Conservation (phyloP, 2,888 invertebrate genomes). For the Cheilosia grossa region DNA sequence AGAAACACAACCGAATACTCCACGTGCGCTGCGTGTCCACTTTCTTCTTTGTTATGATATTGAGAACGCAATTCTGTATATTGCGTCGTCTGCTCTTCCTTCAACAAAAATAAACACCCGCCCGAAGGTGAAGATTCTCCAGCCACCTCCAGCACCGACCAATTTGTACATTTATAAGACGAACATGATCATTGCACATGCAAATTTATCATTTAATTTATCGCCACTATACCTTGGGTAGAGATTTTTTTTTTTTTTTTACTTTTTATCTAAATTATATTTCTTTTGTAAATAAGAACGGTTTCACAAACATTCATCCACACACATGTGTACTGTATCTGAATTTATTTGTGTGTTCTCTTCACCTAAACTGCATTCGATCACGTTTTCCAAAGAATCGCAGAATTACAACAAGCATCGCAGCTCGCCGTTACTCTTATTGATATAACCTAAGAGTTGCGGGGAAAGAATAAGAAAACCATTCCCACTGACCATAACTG, state of each 20-base stretch:
- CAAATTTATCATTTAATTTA: conserved; percentile 30
- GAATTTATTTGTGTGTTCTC: neutral
- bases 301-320: no score
- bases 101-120: conserved; percentile 3
- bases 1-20: neutral
- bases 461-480: neutral
- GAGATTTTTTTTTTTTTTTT: conserved; percentile 4
- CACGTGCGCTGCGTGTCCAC: neutral
- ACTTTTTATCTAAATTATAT: neutral
- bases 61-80: neutral
- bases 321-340: neutral
- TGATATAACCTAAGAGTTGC: conserved; percentile 26
- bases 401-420: conserved; percentile 26
- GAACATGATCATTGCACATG: conserved; percentile 40
- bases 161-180: neutral
- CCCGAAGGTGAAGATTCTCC: conserved; percentile 21
- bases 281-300: neutral
- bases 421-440: conserved; percentile 8
- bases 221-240: conserved; percentile 24
- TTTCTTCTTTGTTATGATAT: conserved; percentile 2
- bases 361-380: conserved; percentile 32
- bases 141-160: conserved; percentile 1
- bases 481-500: conserved; percentile 62
- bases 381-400: conserved; percentile 31
- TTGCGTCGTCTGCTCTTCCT: neutral